Base-by-base conservation (phyloP, 2,113 vertebrate genomes). In the Mastomys natalensis region DNA sequence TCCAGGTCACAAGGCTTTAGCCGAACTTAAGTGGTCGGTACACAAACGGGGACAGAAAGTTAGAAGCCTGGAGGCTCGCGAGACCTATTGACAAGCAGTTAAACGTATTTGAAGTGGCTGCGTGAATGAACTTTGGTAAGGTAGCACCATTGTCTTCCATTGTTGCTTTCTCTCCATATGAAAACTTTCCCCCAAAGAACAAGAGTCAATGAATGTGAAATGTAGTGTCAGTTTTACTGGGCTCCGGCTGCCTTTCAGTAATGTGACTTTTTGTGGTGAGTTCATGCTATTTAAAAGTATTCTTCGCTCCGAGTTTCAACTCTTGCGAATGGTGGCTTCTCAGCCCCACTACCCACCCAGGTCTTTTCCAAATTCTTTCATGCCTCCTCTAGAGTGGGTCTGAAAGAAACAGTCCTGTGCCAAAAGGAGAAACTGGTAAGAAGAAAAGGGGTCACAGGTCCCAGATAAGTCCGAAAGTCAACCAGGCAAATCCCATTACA, bases 41-140 rank as follows among this genome's bases (percentile, higher is more conserved):
- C 99, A 99, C 99, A 99, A 99, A 99, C 99, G 99, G 99, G 99
- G 99, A 99, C 99, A 99, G 99, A 99, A 99, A 98, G 98, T 99
- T 99, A 99, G 99, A 99, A 99, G 98, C 99, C 99, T 37, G 74
- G 98, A 98, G 99, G 98, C 99, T 99, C 98, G 99, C 98, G 98
- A 99, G 99, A 98, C 98, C 98, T 98, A 98, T 99, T 99, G 99
- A 99, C 99, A 99, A 99, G 99, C 99, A 99, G 99, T 99, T 99
- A 99, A n/a, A 99, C 99, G 99, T 99, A 98, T 99, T 98, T 99
- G 99, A 99, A 99, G 99, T 99, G 97, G 98, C 99, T 99, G 99
- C 98, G 98, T 99, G 99, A 99, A 98, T 99, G 99, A 99, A 99
- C 99, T 99, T 99, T 97, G 99, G 99, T 99, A 99, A 99, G 99